phyloP scores from a whole-genome alignment of 2,888 invertebrate species.

The Osedax frankpressi region DNA sequence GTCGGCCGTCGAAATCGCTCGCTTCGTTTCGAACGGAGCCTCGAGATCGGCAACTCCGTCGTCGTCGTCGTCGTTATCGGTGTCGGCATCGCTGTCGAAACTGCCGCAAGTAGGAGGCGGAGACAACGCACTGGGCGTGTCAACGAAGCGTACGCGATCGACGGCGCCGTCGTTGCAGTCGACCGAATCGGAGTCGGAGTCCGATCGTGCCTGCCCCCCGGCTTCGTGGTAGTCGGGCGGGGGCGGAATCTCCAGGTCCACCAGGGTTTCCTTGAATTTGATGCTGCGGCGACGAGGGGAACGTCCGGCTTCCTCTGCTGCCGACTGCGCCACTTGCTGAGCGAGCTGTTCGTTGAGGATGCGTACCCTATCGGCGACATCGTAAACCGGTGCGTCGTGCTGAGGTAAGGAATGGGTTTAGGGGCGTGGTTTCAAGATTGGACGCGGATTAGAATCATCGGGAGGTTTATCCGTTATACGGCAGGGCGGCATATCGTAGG shows the following conservation, averaged over 20 bases:
- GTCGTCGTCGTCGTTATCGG: neutral
- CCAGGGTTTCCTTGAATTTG: conserved; percentile 37
- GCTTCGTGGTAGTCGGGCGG: conserved; percentile 33
- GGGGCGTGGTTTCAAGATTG: neutral
- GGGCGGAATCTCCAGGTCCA: conserved; percentile 39
- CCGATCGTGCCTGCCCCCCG: too few species aligned
- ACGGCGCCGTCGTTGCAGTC: neutral
- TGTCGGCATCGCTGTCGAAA: neutral
- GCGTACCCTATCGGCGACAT: conserved; percentile 39
- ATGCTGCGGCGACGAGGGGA: conserved; percentile 31
- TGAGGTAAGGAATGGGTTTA: neutral
- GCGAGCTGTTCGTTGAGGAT: conserved; percentile 40
- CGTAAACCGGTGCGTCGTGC: conserved; percentile 36
- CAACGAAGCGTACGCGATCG: too few species aligned
- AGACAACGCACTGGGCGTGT: too few species aligned
- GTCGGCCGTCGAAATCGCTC: too few species aligned
- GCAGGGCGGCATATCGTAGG: too few species aligned
- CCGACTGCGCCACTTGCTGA: conserved; percentile 34
- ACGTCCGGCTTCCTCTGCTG: conserved; percentile 24
- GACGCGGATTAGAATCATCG: too few species aligned
- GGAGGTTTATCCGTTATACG: too few species aligned
- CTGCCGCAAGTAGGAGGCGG: neutral
- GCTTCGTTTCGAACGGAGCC: neutral
- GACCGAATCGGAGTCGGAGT: neutral
- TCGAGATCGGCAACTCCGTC: too few species aligned